Percentiles rank a stretch among this genome's conserved stretches.
Conservation (phyloP, 2,888 invertebrate species). For the Euzetes globulus region DNA sequence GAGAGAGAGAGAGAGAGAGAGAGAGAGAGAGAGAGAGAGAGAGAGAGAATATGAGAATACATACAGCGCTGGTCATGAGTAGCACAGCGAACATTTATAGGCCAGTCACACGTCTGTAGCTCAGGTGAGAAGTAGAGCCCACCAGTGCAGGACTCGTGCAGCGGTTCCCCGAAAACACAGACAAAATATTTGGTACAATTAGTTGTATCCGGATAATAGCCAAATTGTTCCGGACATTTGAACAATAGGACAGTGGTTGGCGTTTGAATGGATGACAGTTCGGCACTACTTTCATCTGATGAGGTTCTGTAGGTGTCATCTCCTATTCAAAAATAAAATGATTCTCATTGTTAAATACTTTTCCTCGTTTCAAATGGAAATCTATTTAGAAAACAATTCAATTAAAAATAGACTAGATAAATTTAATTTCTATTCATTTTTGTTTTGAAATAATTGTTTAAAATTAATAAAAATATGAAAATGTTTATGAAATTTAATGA, state of each 20-base stretch:
- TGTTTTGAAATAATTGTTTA: too few relatives aligned
- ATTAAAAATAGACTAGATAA: too few relatives aligned
- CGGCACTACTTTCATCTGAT: neutral
- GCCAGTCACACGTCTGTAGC: slow-evolving; percentile 93
- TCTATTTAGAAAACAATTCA: too few relatives aligned
- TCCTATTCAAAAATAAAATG: neutral
- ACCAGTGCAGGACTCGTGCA: slow-evolving; percentile 84
- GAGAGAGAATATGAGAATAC: neutral
- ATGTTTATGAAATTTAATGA: too few relatives aligned
- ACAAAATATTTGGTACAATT: slow-evolving; percentile 90
- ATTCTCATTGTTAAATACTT: too few relatives aligned
- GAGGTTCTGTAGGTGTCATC: neutral
- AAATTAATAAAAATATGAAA: too few relatives aligned
- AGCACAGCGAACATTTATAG: slow-evolving; percentile 77
- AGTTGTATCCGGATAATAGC: slow-evolving; percentile 82
- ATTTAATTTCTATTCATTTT: too few relatives aligned
- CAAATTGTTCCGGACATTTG: slow-evolving; percentile 88
- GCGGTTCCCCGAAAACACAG: slow-evolving; percentile 85
- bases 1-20: too few relatives aligned
- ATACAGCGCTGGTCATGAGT: neutral
- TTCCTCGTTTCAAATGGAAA: too few relatives aligned
- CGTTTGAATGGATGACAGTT: neutral
- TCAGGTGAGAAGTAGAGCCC: slow-evolving; percentile 92
- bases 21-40: too few relatives aligned
- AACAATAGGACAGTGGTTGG: slow-evolving; percentile 54